These are phyloP conservation scores for Drosophila ohnishii DNA, from an alignment of 1,140 invertebrate genomes.

Conservation along the genomic window DNA sequence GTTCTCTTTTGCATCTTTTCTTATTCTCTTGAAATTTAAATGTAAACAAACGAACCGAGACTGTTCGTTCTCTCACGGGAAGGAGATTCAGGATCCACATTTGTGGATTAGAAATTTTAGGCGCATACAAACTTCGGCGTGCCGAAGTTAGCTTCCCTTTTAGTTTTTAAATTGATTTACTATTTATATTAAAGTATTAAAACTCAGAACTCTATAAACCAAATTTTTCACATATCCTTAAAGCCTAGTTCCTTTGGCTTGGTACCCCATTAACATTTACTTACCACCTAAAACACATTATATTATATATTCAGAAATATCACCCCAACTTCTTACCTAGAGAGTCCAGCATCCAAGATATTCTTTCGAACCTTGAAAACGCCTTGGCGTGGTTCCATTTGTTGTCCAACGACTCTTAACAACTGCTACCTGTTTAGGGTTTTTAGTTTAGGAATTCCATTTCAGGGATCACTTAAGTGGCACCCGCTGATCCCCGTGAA, in stretches of 20 bases:
- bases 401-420: slow-evolving; percentile 68
- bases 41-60: no score
- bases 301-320: no score
- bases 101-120: no score
- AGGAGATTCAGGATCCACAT: no score
- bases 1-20: no score
- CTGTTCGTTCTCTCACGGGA: no score
- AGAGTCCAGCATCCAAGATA: slow-evolving; percentile 2
- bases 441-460: slow-evolving; percentile 29
- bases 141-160: no score
- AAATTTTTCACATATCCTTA: background rate
- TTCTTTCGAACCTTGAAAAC: slow-evolving; percentile 3
- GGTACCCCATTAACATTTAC: background rate
- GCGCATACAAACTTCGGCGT: no score
- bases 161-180: background rate
- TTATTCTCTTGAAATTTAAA: no score
- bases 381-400: slow-evolving; percentile 40
- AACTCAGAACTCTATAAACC: no score
- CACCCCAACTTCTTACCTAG: no score
- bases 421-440: slow-evolving; percentile 67
- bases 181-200: background rate
- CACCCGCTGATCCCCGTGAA: slow-evolving; percentile 56
- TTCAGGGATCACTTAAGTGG: slow-evolving; percentile 61
- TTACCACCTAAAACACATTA: slow-evolving; percentile 19
- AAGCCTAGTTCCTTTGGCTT: background rate